Evolutionary conservation across 1,140 invertebrate species (phyloP).

Genomic region (Aphaenogaster rudis): DNA sequence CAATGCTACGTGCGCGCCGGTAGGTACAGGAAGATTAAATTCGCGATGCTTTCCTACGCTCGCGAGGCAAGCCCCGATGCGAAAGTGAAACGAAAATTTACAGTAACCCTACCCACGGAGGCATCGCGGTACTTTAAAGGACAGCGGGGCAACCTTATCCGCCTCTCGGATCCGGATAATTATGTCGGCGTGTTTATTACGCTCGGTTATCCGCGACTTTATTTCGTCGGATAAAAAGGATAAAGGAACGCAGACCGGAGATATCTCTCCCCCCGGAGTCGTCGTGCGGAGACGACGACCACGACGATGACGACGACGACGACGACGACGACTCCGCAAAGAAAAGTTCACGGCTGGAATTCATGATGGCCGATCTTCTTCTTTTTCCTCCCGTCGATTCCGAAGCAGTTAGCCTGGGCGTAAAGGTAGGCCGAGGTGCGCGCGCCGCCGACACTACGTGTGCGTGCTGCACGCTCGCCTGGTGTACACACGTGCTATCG

Average conservation of each 20-base stretch:
- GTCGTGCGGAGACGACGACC: slow-evolving; percentile 16
- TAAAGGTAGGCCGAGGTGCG: slow-evolving; percentile 31
- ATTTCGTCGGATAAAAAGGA: slow-evolving; percentile 71
- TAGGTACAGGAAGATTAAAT: slow-evolving; percentile 35
- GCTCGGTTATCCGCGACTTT: slow-evolving; percentile 76
- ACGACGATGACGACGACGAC: not conserved
- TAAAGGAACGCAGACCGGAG: slow-evolving; percentile 18
- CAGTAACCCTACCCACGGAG: slow-evolving; percentile 56
- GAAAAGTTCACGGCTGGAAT: slow-evolving; percentile 77
- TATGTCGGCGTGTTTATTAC: slow-evolving; percentile 84
- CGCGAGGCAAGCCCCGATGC: slow-evolving; percentile 20
- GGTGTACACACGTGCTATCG: not conserved
- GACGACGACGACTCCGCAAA: slow-evolving; percentile 20
- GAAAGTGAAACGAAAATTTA: slow-evolving; percentile 64
- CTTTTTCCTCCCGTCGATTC: slow-evolving; percentile 69
- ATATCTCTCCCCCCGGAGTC: slow-evolving; percentile 21
- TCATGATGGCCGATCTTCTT: slow-evolving; percentile 73
- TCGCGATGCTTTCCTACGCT: slow-evolving; percentile 36
- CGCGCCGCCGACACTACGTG: slow-evolving; percentile 40
- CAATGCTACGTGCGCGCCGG: not conserved
- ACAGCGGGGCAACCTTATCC: slow-evolving; percentile 61
- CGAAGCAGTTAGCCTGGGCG: slow-evolving; percentile 50
- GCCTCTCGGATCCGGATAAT: slow-evolving; percentile 81
- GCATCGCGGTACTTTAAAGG: slow-evolving; percentile 58
- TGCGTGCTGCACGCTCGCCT: not conserved